Percentiles rank a stretch among this genome's conserved stretches.
phyloP scores from a whole-genome alignment of 2,888 invertebrate species.

The Lepidochitona cinerea region DNA sequence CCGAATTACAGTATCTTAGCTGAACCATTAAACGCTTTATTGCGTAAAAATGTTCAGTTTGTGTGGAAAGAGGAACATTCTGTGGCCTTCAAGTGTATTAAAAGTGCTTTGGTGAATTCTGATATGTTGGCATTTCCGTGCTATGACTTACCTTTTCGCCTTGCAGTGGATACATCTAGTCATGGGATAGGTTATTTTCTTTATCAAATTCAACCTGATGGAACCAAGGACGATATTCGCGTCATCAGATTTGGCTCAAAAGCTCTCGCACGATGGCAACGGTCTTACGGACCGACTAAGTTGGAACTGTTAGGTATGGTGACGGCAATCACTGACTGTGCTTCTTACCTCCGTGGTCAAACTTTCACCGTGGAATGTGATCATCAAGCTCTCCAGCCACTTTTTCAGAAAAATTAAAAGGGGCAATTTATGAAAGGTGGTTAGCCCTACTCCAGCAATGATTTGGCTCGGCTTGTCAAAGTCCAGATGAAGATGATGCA shows the following conservation, averaged over 20 bases:
- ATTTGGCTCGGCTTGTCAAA: not conserved
- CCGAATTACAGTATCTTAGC: slow-evolving; percentile 8
- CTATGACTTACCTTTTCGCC: slow-evolving; percentile 12
- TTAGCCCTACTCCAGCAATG: not conserved
- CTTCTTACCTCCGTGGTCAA: not conserved
- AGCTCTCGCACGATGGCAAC: not conserved
- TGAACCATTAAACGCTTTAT: not conserved
- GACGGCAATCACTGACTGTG: not conserved
- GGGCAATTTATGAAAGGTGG: slow-evolving; percentile 3
- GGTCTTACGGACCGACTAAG: not conserved
- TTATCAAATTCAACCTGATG: not conserved
- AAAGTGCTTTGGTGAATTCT: slow-evolving; percentile 6
- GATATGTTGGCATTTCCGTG: slow-evolving; percentile 14
- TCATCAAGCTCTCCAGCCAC: slow-evolving; percentile 1
- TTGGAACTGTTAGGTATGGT: slow-evolving; percentile 2
- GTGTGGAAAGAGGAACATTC: slow-evolving; percentile 2
- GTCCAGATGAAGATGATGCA: slow-evolving; percentile 6
- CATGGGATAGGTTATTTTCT: slow-evolving; percentile 9
- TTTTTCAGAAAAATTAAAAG: not conserved
- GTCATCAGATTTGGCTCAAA: not conserved
- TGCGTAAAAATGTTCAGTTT: slow-evolving; percentile 4
- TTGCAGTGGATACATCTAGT: slow-evolving; percentile 14
- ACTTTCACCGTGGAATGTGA: not conserved
- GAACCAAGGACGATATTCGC: not conserved
- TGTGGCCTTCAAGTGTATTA: slow-evolving; percentile 4